Percentiles rank a stretch among this genome's conserved stretches.
These are phyloP conservation scores for Chelon auratus DNA, from an alignment of 2,797 vertebrate species.

Conservation along the genomic window DNA sequence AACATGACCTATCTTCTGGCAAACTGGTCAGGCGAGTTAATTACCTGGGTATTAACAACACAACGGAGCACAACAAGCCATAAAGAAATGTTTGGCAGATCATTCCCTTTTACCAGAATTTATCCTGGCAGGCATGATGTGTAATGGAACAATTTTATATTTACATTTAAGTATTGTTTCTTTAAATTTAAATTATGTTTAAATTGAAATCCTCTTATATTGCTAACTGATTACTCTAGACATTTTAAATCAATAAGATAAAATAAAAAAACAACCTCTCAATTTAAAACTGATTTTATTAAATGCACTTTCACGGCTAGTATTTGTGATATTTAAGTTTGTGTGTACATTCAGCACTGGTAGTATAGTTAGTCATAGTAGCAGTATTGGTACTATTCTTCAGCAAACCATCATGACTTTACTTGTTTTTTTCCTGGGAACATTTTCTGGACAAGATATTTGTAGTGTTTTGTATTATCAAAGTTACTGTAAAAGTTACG, in stretches of 20 bases:
- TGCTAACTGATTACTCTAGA: not conserved
- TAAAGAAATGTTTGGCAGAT: not conserved
- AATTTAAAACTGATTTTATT: too few relatives aligned
- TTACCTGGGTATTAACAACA: conserved; percentile 42
- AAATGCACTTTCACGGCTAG: not conserved
- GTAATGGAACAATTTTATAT: not conserved
- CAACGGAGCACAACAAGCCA: conserved; percentile 6
- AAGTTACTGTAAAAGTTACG: too few relatives aligned
- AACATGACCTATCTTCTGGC: conserved; percentile 36
- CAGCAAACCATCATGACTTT: not conserved
- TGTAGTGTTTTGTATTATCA: not conserved
- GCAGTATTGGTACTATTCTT: not conserved
- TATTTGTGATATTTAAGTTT: not conserved
- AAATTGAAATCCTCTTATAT: too few relatives aligned
- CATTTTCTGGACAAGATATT: not conserved
- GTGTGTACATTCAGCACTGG: not conserved
- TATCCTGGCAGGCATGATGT: not conserved
- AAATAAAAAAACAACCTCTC: too few relatives aligned
- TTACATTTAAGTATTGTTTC: not conserved
- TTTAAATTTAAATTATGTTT: too few relatives aligned
- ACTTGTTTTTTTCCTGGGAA: not conserved
- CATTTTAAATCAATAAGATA: not conserved
- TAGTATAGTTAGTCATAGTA: not conserved
- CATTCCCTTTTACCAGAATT: not conserved
- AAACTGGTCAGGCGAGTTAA: conserved; percentile 45